Conservation (phyloP, 1,140 invertebrate species). For the Alviniconcha marisindica region DNA sequence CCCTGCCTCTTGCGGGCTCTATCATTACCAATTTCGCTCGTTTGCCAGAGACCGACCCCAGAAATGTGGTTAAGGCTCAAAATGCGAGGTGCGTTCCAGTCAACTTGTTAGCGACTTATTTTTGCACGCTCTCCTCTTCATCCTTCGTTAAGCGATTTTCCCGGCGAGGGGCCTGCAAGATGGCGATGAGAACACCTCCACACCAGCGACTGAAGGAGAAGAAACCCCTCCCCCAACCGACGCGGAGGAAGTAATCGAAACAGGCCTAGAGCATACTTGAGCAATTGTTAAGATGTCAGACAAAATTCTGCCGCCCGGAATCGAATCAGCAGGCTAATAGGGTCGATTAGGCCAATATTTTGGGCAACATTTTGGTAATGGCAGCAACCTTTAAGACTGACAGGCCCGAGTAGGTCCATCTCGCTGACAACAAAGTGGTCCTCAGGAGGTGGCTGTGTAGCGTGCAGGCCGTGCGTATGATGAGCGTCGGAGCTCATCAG, state of each 20-base stretch:
- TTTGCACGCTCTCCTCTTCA: slow-evolving; percentile 32
- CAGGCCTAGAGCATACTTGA: slow-evolving; percentile 41
- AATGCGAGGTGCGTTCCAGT: slow-evolving; percentile 39
- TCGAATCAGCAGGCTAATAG: slow-evolving; percentile 29
- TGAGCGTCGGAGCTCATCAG: neutral
- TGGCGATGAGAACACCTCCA: neutral
- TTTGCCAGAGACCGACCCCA: slow-evolving; percentile 32
- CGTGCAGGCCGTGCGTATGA: slow-evolving; percentile 10
- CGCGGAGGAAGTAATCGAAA: slow-evolving; percentile 35
- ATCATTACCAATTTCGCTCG: slow-evolving; percentile 39
- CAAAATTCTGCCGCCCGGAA: slow-evolving; percentile 6
- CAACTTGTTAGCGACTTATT: slow-evolving; percentile 41
- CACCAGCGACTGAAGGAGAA: neutral
- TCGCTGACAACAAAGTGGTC: neutral
- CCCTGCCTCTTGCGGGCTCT: slow-evolving; percentile 25
- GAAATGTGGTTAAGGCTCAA: slow-evolving; percentile 42
- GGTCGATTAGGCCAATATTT: slow-evolving; percentile 34
- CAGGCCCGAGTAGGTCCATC: neutral
- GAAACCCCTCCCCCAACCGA: neutral
- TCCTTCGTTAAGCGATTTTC: slow-evolving; percentile 31
- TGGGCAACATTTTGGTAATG: slow-evolving; percentile 33
- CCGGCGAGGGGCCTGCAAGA: slow-evolving; percentile 25
- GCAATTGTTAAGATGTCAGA: slow-evolving; percentile 38
- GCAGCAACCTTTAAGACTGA: slow-evolving; percentile 29
- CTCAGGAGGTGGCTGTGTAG: neutral